Evolutionary conservation across 2,113 vertebrate species (phyloP), one percentile per base, ranked within the genome.

Genomic region (Oxyruncus cristatus): DNA sequence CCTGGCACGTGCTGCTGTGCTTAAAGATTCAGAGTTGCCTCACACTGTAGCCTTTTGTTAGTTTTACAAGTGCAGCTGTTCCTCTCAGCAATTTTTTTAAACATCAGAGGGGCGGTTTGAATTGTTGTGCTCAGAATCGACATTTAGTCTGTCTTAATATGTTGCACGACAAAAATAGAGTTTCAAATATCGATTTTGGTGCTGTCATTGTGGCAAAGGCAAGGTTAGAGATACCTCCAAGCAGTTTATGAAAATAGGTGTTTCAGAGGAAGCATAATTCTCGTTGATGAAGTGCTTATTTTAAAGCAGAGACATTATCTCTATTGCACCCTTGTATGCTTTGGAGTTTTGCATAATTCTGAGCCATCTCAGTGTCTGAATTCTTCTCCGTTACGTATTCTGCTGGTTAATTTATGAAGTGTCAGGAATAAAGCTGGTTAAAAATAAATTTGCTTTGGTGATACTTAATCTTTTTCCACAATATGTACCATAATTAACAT

Each of bases 381-480:
- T 90, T 49, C 81, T 65, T 70, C 56, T 63, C 81, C 62, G 85
- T 97, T 97, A 93, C 14, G 6, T 82, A 93, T 97, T 97, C 96
- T 0, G 1, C 87, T 66, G 83, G 80, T 82, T 97, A 97, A 98
- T 97, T 97, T 97, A 97, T 96, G 88, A 95, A 96, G 92, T 95
- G 92, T 56, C 74, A 97, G 92, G 89, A 88, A 80, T 88, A 96
- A 97, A 97, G 89, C 91, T 93, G 87, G 85, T 95, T 94, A 96
- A 97, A 97, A 98, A 97, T 97, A 97, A 96, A 97, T 97, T 97
- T 96, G 91, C 91, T 96, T 97, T 96, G 93, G 92, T 94, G 93
- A 88, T 94, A 73, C 85, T 97, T 97, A 95, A 97, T 98, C 92
- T 98, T 93, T 89, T 93, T 42, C 37, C 39, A 93, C 87, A 95